phyloP scores from a whole-genome alignment of 1,140 invertebrate species.

The Ptiloglossa arizonensis region DNA sequence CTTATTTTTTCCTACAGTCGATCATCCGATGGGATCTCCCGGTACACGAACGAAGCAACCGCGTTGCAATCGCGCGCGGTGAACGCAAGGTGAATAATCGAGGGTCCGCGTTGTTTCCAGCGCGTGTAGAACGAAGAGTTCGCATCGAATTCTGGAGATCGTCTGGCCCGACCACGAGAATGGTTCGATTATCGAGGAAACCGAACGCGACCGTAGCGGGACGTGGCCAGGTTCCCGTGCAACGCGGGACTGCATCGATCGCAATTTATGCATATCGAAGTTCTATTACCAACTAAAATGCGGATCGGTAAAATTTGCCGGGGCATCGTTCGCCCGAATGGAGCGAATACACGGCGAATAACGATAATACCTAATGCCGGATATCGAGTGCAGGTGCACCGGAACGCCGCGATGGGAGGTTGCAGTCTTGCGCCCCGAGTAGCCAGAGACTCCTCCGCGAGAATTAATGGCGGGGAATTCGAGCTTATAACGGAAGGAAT shows the following conservation, averaged over 20 bases:
- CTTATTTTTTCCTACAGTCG: too few species aligned
- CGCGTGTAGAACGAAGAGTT: neutral
- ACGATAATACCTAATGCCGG: conserved; percentile 64
- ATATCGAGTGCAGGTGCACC: conserved; percentile 65
- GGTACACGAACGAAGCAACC: too few species aligned
- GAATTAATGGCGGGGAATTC: conserved; percentile 61
- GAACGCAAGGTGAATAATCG: too few species aligned
- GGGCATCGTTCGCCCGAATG: conserved; percentile 33
- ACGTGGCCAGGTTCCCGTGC: too few species aligned
- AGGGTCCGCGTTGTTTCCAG: neutral
- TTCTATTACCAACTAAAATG: conserved; percentile 55
- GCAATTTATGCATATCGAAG: conserved; percentile 51
- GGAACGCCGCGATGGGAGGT: conserved; percentile 17
- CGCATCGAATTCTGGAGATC: conserved; percentile 15
- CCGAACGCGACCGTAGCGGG: neutral
- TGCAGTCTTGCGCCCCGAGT: conserved; percentile 36
- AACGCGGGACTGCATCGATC: conserved; percentile 43
- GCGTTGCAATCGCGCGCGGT: neutral
- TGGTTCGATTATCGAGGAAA: conserved; percentile 20
- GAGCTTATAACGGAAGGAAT: conserved; percentile 67
- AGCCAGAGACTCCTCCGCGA: conserved; percentile 43
- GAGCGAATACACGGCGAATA: conserved; percentile 22
- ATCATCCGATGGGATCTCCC: too few species aligned
- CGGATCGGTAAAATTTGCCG: conserved; percentile 57
- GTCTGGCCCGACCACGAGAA: neutral